These are phyloP conservation scores for Achlya flavicornis DNA, from an alignment of 2,888 invertebrate genomes.

Conservation along the genomic window DNA sequence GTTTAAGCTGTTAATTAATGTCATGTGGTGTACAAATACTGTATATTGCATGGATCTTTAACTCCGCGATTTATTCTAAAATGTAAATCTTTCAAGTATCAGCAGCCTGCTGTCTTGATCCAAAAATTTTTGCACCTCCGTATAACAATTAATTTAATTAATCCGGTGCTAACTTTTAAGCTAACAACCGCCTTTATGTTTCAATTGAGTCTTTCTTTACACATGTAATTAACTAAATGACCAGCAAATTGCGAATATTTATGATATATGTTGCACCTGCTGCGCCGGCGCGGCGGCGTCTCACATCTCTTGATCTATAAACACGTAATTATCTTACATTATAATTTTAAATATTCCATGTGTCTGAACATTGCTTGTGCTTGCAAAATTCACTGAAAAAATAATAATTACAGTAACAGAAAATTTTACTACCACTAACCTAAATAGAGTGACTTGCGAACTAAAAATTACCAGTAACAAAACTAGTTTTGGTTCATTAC, in stretches of 20 bases:
- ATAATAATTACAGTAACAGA: too few relatives aligned
- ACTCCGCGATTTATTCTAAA: too few relatives aligned
- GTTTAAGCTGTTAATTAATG: too few relatives aligned
- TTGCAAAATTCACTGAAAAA: too few relatives aligned
- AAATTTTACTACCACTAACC: too few relatives aligned
- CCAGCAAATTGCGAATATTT: conserved; percentile 34
- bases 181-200: conserved; percentile 39
- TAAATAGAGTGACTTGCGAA: too few relatives aligned
- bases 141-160: conserved; percentile 27
- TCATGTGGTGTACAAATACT: too few relatives aligned
- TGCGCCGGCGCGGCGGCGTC: not conserved
- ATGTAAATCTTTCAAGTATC: too few relatives aligned
- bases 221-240: conserved; percentile 39
- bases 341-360: not conserved
- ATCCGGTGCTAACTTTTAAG: conserved; percentile 33
- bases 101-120: not conserved
- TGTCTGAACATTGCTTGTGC: not conserved
- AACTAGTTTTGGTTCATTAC: too few relatives aligned
- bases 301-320: not conserved
- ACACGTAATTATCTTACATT: not conserved
- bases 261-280: conserved; percentile 35
- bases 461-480: too few relatives aligned
- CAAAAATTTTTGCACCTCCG: not conserved
- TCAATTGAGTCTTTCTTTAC: conserved; percentile 46
- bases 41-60: too few relatives aligned